A percentile compares a stretch with the other conserved stretches of the same genome.
phyloP scores from a whole-genome alignment of 2,888 invertebrate species.

The Oligia fasciuncula region DNA sequence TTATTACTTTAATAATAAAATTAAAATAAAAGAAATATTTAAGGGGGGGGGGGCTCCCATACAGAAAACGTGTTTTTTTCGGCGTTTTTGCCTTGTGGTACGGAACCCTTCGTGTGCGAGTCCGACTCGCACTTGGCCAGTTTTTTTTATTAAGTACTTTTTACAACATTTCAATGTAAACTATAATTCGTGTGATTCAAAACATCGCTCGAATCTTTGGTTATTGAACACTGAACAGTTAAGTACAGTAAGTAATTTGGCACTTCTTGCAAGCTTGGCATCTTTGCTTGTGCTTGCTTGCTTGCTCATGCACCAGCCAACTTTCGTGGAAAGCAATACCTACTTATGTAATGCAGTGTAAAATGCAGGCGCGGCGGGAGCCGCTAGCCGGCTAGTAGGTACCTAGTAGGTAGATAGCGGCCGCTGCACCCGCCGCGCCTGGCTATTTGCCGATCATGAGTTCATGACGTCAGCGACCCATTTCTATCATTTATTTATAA shows the following conservation, averaged over 20 bases:
- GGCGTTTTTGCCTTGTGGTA: too few relatives aligned
- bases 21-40: too few relatives aligned
- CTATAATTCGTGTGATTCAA: neutral
- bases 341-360: neutral
- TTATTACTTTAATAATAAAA: too few relatives aligned
- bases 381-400: neutral
- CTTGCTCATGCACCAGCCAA: neutral
- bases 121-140: too few relatives aligned
- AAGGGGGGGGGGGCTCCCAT: too few relatives aligned
- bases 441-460: neutral
- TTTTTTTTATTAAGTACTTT: too few relatives aligned
- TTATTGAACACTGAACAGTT: neutral
- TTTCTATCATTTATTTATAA: constrained; percentile 40
- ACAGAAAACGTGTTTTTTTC: too few relatives aligned
- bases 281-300: neutral
- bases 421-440: neutral
- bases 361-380: too few relatives aligned
- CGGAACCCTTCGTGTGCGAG: too few relatives aligned
- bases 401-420: neutral
- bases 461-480: constrained; percentile 3
- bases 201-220: neutral
- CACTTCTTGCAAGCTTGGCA: neutral
- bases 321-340: neutral
- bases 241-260: neutral
- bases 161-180: too few relatives aligned